These are phyloP conservation scores for Leguminivora glycinivorella DNA, from an alignment of 1,140 invertebrate species.

Conservation along the genomic window DNA sequence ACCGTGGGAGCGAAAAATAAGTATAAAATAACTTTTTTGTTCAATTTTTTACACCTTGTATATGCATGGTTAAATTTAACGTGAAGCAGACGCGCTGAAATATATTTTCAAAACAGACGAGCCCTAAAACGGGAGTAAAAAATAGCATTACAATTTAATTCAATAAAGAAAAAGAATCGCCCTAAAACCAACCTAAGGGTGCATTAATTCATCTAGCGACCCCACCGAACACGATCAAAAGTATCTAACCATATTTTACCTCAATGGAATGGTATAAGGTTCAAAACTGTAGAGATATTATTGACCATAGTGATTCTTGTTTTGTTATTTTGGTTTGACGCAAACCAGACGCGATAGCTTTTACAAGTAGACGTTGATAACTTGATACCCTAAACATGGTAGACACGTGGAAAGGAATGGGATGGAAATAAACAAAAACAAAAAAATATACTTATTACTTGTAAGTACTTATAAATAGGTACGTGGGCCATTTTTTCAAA, in stretches of 20 bases:
- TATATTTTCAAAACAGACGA: too few relatives aligned
- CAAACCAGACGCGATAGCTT: constrained; percentile 5
- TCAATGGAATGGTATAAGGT: neutral
- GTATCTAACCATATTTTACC: neutral
- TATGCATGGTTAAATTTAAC: neutral
- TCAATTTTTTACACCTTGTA: neutral
- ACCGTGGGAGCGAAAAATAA: neutral
- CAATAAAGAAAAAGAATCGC: neutral
- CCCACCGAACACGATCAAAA: neutral
- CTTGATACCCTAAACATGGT: neutral
- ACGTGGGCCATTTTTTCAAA: too few relatives aligned
- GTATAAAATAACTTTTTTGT: neutral
- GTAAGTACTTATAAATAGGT: too few relatives aligned
- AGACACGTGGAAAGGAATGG: neutral
- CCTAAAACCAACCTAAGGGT: constrained; percentile 3
- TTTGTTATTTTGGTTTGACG: constrained; percentile 20
- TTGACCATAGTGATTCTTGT: neutral
- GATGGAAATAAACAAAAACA: neutral
- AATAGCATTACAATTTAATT: neutral
- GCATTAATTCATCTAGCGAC: neutral
- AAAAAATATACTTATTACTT: too few relatives aligned
- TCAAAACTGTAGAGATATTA: neutral
- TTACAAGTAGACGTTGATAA: neutral
- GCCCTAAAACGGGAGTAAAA: neutral
- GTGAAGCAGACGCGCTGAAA: too few relatives aligned